Base-by-base conservation (phyloP, 2,797 vertebrate genomes). In the Macropus fuliginosus region DNA sequence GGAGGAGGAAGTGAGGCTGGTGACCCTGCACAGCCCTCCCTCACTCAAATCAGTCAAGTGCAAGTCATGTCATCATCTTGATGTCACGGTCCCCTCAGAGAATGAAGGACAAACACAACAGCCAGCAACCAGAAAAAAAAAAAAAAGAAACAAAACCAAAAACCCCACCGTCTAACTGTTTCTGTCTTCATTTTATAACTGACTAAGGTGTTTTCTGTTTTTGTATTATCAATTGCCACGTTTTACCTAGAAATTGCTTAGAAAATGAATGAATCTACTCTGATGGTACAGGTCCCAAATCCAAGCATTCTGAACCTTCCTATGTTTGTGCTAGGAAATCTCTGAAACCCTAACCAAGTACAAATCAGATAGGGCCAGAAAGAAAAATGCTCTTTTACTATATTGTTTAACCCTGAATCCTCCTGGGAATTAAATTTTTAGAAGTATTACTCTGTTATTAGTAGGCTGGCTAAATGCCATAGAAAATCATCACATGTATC, bases 261-360 rank as follows among this genome's bases (percentile, higher is more conserved):
- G 57, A 24, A 90, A 59, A 31, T n/a, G 5, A 27, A 90, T 52
- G 31, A 56, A 92, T 57, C 92, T 91, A 50, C 6, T 55, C 93
- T 81, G 34, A 10, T 89, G 46, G 29, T 90, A 29, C 40, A 50
- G 56, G 31, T 81, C 46, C 31, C 66, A 89, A 92, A 16, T 50
- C 91, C 9, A 87, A 46, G 9, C 40, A 87, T 28, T 87, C 21
- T 50, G 40, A 50, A 87, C 21, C 14, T 27, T 66, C 16, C 16
- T 74, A 21, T 40, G 34, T 34, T 62, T 87, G 5, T 87, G 9
- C 74, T 87, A 10, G 24, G 34, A 89, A 93, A 6, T 52, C n/a
- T 92, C 24, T 66, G 87, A 89, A 91, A 29, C 55, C 54, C n/a
- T 93, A 28, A 95, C 62, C n/a, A 91, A 66, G 27, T 14, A 94